These are phyloP conservation scores for Nematostella vectensis DNA, from an alignment of 92 coral and sea anemone species.

Conservation along the genomic window DNA sequence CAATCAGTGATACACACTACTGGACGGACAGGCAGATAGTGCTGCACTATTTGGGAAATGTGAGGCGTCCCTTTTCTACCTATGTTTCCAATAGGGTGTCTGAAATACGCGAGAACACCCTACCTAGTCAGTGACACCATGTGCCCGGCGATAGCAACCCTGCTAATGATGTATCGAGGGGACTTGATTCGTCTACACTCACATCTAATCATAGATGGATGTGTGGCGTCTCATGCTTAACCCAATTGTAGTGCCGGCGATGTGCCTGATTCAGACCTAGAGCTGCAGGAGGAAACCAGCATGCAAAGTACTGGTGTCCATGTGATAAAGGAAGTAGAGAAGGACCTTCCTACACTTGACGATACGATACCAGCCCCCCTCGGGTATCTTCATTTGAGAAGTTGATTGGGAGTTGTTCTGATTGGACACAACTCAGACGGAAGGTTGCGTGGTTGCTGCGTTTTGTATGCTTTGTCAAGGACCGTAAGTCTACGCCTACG, in stretches of 20 bases:
- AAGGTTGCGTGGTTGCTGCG: constrained; percentile 25
- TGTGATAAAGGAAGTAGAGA: background rate
- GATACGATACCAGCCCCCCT: background rate
- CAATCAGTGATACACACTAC: background rate
- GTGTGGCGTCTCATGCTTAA: constrained; percentile 40
- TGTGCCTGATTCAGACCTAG: constrained; percentile 21
- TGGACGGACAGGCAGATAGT: constrained; percentile 23
- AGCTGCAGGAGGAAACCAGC: constrained; percentile 13
- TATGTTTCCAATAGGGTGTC: constrained; percentile 31
- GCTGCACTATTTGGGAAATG: constrained; percentile 27
- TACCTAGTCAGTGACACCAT: constrained; percentile 19
- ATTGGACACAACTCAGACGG: constrained; percentile 20
- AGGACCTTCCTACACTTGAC: constrained; percentile 1
- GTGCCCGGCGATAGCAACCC: constrained; percentile 29
- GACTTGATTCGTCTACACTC: constrained; percentile 30
- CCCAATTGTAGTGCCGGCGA: constrained; percentile 15
- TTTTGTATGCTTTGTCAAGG: constrained; percentile 18
- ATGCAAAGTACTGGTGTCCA: constrained; percentile 10
- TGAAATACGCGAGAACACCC: constrained; percentile 30
- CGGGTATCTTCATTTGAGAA: constrained; percentile 7
- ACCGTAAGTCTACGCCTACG: constrained; percentile 5
- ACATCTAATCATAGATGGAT: constrained; percentile 24
- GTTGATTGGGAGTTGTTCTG: constrained; percentile 23
- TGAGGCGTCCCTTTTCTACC: constrained; percentile 41
- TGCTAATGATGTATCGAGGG: constrained; percentile 32